Base-by-base conservation (phyloP, 1,140 invertebrate species). In the Andrena cerasifolii region DNA sequence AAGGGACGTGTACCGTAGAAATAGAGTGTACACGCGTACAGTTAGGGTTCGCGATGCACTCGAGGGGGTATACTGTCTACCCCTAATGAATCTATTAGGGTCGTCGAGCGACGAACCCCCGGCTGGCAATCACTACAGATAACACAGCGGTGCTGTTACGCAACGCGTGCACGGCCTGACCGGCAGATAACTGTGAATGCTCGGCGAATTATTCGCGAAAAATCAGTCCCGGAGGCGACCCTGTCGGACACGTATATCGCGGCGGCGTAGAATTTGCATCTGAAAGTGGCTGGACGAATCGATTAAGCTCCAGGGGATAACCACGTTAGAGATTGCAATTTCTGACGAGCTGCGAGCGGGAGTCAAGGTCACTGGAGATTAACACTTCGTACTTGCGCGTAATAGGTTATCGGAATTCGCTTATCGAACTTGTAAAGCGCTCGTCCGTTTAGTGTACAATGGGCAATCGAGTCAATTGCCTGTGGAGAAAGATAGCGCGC, bases 11-110 rank as follows among this genome's bases (percentile, higher is more conserved):
- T 31, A 80, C 51, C 76, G 73, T 80, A 70, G 73, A 79, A 80
- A 78, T 85, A 80, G 83, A 83, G 63, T 63, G 68, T 58, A 53
- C 70, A 70, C 24, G 56, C 36, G 73, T 43, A 62, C 63, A 56
- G 73, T 73, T 75, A 70, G 79, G 80, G 75, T 63, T 40, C 53
- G 47, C 28, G 67, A 83, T 83, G 83, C 82, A 67, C 80, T 72
- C 78, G 59, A 72, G 62, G 79, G n/a, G 70, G 75, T 68, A 58
- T 54, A 76, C 78, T 77, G 79, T 66, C 82, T 75, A 79, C 81
- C 86, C 83, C 87, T 90, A 90, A 90, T 90, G 87, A 88, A 90
- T 90, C 87, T 88, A 89, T 89, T 89, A 89, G 81, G 76, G 84
- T 54, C 49, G 56, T 58, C 78, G 79, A 86, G 75, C 83, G 83